Evolutionary conservation across 2,113 vertebrate genomes (phyloP), one percentile per base, ranked within the genome.

Genomic region (Phocoena sinus): DNA sequence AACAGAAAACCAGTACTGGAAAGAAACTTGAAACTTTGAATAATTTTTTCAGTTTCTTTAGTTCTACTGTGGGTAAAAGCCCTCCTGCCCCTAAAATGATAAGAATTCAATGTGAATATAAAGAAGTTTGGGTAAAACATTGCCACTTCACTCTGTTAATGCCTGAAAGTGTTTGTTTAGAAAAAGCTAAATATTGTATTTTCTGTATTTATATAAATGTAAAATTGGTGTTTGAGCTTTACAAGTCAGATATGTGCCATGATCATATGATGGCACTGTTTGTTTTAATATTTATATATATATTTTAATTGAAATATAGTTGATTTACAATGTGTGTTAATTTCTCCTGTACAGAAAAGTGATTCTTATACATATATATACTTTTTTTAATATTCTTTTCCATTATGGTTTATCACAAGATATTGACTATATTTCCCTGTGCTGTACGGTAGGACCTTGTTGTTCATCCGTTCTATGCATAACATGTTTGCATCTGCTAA

Each of bases 1-100:
- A 98, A 97, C 95, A 92, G 87, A 89, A 98, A 98, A 91, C 21
- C 11, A 65, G 0, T 91, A 73, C 65, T 98, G 71, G 70, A 95
- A 95, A 98, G 70, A 90, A 98, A 93, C 80, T 33, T 91, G 81
- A 98, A 98, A 96, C 56, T 4, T 70, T 96, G 82, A 0, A 50
- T 97, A 96, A 97, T 88, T 83, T 84, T 82, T 89, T 68, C 83
- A 14, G 96, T 97, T 79, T 94, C 36, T 97, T 81, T 33, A 33
- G 3, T 96, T 89, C 25, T n/a, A 18, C 85, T 97, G 96, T 97
- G 91, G 56, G 33, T 96, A 56, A 6, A 33, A 98, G 26, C 50
- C 73, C 20, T 85, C 8, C 13, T 47, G 10, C 9, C 94, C 94
- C 96, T 90, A 83, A 98, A 98, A 95, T 94, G 56, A 58, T 91